Conservation (phyloP, 1,140 invertebrate genomes). For the Drosophila ficusphila region DNA sequence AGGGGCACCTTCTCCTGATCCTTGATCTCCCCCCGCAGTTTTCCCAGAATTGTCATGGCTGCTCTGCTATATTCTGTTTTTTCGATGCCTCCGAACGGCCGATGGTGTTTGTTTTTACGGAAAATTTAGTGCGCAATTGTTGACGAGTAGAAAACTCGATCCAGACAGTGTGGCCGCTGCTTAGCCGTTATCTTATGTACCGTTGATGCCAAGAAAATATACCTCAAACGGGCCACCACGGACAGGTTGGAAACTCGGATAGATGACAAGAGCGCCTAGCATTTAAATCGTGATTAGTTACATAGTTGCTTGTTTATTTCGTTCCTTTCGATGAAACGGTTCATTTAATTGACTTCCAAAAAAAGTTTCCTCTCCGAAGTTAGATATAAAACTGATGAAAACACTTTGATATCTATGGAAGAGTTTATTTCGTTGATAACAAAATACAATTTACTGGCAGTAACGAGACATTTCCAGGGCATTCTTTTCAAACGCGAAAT, state of each 20-base stretch:
- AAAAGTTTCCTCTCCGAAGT: no score
- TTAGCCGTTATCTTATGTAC: background rate
- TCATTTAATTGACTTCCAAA: background rate
- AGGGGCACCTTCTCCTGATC: slow-evolving; percentile 86
- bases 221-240: background rate
- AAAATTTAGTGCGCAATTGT: slow-evolving; percentile 56
- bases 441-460: background rate
- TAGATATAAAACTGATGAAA: no score
- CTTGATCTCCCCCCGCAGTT: slow-evolving; percentile 61
- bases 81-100: background rate
- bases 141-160: slow-evolving; percentile 5
- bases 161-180: background rate
- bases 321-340: no score
- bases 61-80: background rate
- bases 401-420: background rate
- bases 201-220: background rate
- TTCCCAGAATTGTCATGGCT: slow-evolving; percentile 69
- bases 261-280: background rate
- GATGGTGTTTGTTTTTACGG: slow-evolving; percentile 28
- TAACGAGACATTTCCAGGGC: background rate
- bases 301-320: no score
- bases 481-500: background rate
- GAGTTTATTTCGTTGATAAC: slow-evolving; percentile 22
- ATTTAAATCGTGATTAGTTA: no score
- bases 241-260: background rate